Evolutionary conservation across 1,140 invertebrate genomes (phyloP), one percentile per base, ranked within the genome.

Genomic region (Yoshiicerus persimilis): DNA sequence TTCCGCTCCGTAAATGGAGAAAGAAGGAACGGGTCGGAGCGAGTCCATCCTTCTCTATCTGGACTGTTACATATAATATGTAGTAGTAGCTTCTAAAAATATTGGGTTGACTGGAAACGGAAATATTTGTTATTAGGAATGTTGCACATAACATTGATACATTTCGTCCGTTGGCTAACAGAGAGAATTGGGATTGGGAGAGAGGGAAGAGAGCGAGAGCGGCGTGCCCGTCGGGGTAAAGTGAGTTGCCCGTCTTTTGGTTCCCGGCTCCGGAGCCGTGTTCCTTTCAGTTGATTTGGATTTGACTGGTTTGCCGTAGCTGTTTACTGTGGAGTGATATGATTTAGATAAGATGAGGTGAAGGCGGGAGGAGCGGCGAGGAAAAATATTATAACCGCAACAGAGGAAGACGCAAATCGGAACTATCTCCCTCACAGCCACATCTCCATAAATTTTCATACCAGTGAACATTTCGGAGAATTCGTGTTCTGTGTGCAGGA

Each of bases 361-460:
- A n/a, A n/a, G n/a, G n/a, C n/a, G n/a, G n/a, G n/a, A n/a, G n/a
- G n/a, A n/a, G n/a, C n/a, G n/a, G n/a, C n/a, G n/a, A n/a, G n/a
- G n/a, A n/a, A n/a, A n/a, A n/a, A n/a, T n/a, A n/a, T n/a, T n/a
- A n/a, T n/a, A n/a, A n/a, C n/a, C n/a, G 9, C 39, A 13, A 41
- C 9, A 10, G 39, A 41, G 39, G 39, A 4, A 10, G 39, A 41
- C 11, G 20, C 11, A n/a, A 20, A 64, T 64, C 5, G 16, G 64
- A 13, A 30, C 25, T 1, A 8, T 10, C 8, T 27, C 23, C 25
- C 6, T 27, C 13, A 27, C 25, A 9, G 13, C 23, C 64, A 70
- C 64, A 70, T 70, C 64, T 70, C 64, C 64, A 70, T 70, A 70
- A 70, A 70, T 70, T 70, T 70, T 70, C 64, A 70, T 70, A 70